A percentile compares a stretch with the other conserved stretches of the same genome.
Evolutionary conservation across 2,888 invertebrate species (phyloP).

Genomic region (Drosophila hamatofila): DNA sequence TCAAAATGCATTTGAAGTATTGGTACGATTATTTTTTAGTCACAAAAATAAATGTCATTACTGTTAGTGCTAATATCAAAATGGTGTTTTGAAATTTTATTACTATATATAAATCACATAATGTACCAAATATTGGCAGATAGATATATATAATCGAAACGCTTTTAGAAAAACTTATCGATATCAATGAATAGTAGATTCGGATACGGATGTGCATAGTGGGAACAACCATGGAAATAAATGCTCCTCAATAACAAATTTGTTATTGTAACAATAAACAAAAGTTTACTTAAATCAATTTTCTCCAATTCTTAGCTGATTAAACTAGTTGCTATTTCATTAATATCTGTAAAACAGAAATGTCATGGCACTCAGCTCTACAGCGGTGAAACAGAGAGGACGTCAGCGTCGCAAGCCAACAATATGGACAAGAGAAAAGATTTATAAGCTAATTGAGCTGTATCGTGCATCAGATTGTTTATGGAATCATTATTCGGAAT

Average conservation of each 20-base stretch:
- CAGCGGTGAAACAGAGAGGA: constrained; percentile 16
- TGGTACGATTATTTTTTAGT: background rate
- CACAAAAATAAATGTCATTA: background rate
- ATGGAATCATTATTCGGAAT: constrained; percentile 83
- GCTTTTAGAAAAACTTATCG: background rate
- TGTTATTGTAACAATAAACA: constrained; percentile 7
- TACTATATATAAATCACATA: background rate
- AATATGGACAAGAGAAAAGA: constrained; percentile 83
- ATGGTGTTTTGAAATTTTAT: background rate
- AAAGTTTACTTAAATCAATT: background rate
- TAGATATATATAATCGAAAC: background rate
- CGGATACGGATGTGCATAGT: background rate
- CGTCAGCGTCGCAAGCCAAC: constrained; percentile 55
- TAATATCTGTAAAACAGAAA: background rate
- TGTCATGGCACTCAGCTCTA: constrained; percentile 40
- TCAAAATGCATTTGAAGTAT: background rate
- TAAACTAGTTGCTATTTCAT: background rate
- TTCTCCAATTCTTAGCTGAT: background rate
- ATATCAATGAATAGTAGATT: background rate
- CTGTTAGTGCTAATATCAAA: background rate
- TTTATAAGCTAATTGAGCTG: constrained; percentile 78
- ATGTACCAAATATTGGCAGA: background rate
- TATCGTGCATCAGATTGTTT: constrained; percentile 83
- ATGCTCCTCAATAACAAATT: background rate
- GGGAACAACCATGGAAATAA: background rate